Percentiles rank a stretch among this genome's conserved stretches.
Evolutionary conservation across 2,113 vertebrate genomes (phyloP).

Genomic region (Cacatua alba): DNA sequence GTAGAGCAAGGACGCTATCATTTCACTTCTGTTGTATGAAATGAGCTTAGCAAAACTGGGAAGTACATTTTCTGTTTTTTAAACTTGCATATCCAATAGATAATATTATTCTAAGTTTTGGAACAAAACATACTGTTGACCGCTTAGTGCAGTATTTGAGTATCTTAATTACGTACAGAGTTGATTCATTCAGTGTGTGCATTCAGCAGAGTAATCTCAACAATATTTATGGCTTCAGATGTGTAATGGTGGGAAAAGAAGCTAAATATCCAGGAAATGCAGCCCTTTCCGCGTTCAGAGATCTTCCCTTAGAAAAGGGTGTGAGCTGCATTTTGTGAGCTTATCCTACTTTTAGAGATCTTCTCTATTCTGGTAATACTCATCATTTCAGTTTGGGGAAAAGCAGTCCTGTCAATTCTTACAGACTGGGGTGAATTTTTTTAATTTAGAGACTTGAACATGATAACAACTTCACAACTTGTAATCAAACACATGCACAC

Average conservation of each 20-base stretch:
- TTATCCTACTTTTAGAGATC: neutral
- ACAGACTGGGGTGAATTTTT: neutral
- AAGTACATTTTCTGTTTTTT: neutral
- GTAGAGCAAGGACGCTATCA: neutral
- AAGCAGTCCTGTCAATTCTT: neutral
- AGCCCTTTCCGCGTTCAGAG: neutral
- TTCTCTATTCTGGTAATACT: neutral
- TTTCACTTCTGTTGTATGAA: neutral
- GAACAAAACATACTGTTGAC: neutral
- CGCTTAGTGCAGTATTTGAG: neutral
- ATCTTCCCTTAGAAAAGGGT: neutral
- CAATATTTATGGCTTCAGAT: neutral
- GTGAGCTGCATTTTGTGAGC: neutral
- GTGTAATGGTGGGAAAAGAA: neutral
- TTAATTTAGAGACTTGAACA: conserved; percentile 32
- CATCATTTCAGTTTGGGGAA: neutral
- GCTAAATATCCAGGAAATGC: neutral
- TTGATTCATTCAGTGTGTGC: neutral
- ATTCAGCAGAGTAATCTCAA: neutral
- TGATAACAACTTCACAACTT: conserved; percentile 65
- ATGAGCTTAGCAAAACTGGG: neutral
- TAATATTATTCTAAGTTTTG: neutral
- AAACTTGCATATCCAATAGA: neutral
- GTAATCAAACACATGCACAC: conserved; percentile 34
- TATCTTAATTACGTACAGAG: neutral